Evolutionary conservation across 1,140 invertebrate species (phyloP), one percentile per base, ranked within the genome.

Genomic region (Leptopilina clavipes): DNA sequence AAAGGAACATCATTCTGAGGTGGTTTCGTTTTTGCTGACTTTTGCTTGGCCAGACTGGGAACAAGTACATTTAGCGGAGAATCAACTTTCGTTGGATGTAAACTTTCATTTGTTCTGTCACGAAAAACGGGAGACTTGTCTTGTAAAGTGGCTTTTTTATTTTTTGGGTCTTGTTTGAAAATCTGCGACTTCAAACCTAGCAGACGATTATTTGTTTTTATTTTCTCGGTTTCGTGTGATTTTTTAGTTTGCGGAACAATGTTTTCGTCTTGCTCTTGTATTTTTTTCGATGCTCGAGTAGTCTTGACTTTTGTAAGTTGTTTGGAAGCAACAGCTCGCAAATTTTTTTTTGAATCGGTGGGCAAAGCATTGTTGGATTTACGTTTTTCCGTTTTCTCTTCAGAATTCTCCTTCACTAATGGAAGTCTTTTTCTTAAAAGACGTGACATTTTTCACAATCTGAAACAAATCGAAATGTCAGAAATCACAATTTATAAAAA

Each of bases 241-340:
- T 31, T 31, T 65, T 25, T 31, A 65, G 1, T n/a, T 31, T 17
- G 12, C 25, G 59, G 59, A 14, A 31, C 19, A 31, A 31, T 31
- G 14, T 65, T 65, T n/a, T 65, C 59, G 8, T 65, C 59, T n/a
- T 65, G 59, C 2, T 65, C 25, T 25, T 65, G 59, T 17, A n/a
- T 22, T 25, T 37, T 65, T 31, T 65, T 65, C 6, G 22, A 65
- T n/a, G 25, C 0, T 31, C 22, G 11, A 3, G 25, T 65, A 14
- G 22, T 31, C 19, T 22, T 31, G 22, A 7, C 25, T 14, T 31
- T 65, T 1, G 25, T 14, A 12, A 7, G 5, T 31, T 7, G 25
- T 31, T 65, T 59, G 6, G 56, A 59, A 59, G 19, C 6, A 18
- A 0, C 9, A 25, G 31, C 59, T 65, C 3, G 11, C 12, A 22